These are phyloP conservation scores for Eretmochelys imbricata DNA, from an alignment of 2,113 vertebrate species.

Conservation along the genomic window DNA sequence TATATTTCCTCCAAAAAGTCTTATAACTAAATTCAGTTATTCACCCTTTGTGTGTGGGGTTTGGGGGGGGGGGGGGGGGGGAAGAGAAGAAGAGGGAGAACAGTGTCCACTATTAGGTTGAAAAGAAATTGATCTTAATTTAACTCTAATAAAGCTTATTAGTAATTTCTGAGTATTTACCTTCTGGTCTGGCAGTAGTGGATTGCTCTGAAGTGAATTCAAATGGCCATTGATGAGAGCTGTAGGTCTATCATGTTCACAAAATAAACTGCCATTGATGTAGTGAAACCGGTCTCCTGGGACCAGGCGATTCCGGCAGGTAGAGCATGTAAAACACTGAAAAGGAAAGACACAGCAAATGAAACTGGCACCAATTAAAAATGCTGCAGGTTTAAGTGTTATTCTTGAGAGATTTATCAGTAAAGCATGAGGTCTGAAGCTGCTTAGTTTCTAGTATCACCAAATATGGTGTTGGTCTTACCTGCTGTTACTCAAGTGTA, in stretches of 20 bases:
- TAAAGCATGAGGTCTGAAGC: constrained; percentile 39
- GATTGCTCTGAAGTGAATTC: constrained; percentile 99
- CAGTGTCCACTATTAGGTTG: constrained; percentile 23
- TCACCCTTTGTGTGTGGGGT: not conserved
- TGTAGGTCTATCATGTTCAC: constrained; percentile 99
- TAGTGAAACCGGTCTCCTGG: constrained; percentile 99
- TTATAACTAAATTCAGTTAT: constrained; percentile 33
- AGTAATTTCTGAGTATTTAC: constrained; percentile 84
- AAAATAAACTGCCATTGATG: constrained; percentile 99
- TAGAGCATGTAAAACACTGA: constrained; percentile 99
- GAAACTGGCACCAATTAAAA: constrained; percentile 73
- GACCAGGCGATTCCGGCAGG: constrained; percentile 99
- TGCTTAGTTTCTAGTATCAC: constrained; percentile 33
- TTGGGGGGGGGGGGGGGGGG: not conserved
- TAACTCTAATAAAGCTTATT: constrained; percentile 79
- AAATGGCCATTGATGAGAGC: constrained; percentile 99
- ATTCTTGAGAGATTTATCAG: constrained; percentile 56
- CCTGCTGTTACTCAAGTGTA: constrained; percentile 51
- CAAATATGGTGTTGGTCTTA: constrained; percentile 53
- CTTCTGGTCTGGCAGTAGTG: constrained; percentile 99
- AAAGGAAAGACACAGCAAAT: constrained; percentile 64
- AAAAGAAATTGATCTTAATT: constrained; percentile 68
- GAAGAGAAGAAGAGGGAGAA: not conserved
- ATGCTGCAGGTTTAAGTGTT: constrained; percentile 63
- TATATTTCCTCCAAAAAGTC: not conserved